Evolutionary conservation across 2,888 invertebrate species (phyloP), one percentile per base, ranked within the genome.

Genomic region (Pomacea canaliculata): DNA sequence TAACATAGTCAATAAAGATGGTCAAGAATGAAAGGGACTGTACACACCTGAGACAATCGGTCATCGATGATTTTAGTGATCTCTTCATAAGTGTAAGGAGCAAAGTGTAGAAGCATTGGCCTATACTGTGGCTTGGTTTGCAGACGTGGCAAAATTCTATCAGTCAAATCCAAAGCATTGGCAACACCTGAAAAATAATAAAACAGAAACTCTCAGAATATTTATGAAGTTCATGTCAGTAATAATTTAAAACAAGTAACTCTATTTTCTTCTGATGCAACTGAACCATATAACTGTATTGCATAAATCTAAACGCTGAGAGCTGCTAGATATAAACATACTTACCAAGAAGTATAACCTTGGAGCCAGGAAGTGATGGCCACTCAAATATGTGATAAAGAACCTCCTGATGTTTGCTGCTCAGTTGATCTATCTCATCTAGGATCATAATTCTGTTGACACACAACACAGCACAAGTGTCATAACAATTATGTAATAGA

Each of bases 371-470:
- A 74, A 94, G 89, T 0, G 95, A 93, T 0, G 98, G 96, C 97
- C 97, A 98, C 89, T 97, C 96, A 90, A 99, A 98, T 84, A 98
- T 94, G 1, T 95, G 95, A 91, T 98, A 98, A 10, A 99, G 92
- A 5, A 98, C 95, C 0, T 95, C 94, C 86, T 97, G 97, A 81
- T 94, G 95, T 77, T 91, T 91, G 71, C 87, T 88, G 86, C 95
- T 95, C 63, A 99, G 91, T 89, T 98, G 97, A 91, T 99, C 99
- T 78, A 99, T 95, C 92, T 99, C 99, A 90, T 99, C 99, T 78
- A 99, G 90, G 18, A 99, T 94, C 81, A 98, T 90, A 37, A 98
- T 82, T 69, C 90, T 90, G 83, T 3, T 83, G 83, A 65, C 51
- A 70, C 73, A 68, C 68, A 70, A 16, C 37, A 37, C 3, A 37